phyloP scores from a whole-genome alignment of 2,888 invertebrate genomes.

The Globia sparganii region DNA sequence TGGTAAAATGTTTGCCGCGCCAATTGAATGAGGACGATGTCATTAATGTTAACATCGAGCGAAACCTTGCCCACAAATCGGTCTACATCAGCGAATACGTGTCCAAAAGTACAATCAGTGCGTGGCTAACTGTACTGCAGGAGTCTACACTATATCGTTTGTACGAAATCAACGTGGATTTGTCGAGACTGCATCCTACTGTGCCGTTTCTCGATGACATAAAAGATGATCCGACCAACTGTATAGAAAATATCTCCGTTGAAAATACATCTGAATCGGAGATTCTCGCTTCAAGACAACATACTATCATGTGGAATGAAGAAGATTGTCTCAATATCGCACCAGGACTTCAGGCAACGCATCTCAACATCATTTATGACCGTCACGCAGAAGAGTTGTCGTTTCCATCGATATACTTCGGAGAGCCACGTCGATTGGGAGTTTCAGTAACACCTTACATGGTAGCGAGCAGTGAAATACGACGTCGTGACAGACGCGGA shows the following conservation, averaged over 20 bases:
- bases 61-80: background rate
- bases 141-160: conserved; percentile 1
- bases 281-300: conserved; percentile 5
- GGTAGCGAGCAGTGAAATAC: conserved; percentile 22
- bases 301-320: conserved; percentile 13
- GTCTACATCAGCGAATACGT: conserved; percentile 2
- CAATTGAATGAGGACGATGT: conserved; percentile 17
- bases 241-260: background rate
- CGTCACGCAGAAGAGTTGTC: conserved; percentile 17
- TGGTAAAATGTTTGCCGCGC: conserved; percentile 19
- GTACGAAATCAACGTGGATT: conserved; percentile 13
- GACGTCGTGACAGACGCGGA: conserved; percentile 15
- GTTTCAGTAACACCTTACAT: conserved; percentile 11
- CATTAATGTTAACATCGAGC: conserved; percentile 7
- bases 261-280: background rate
- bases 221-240: background rate
- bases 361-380: conserved; percentile 13
- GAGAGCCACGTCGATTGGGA: background rate
- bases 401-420: conserved; percentile 15
- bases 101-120: conserved; percentile 4
- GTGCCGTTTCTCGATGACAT: accelerated
- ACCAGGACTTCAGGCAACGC: conserved; percentile 6
- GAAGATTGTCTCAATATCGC: conserved; percentile 10
- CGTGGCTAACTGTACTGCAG: background rate
- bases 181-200: background rate